Conservation (phyloP, 1,140 invertebrate species). For the Laupala kohalensis region DNA sequence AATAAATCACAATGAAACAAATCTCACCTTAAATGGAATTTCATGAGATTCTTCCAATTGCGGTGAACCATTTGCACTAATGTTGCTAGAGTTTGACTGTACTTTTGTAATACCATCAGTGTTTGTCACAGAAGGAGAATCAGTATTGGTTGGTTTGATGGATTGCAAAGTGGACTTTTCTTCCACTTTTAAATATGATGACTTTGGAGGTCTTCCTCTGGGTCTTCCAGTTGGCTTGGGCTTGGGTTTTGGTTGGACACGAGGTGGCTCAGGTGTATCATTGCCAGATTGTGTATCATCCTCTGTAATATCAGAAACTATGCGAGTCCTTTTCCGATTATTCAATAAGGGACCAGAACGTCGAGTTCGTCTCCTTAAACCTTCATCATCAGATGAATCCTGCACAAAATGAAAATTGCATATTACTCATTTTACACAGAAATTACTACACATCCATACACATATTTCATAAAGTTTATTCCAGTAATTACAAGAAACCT, state of each 20-base stretch:
- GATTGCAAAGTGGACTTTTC: background rate
- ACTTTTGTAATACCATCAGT: background rate
- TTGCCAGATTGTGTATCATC: background rate
- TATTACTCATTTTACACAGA: background rate
- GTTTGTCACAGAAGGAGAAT: background rate
- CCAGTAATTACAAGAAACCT: too few relatives aligned
- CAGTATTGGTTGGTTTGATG: background rate
- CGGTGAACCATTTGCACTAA: background rate
- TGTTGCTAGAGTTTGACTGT: background rate
- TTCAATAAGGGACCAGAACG: background rate
- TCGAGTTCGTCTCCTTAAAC: too few relatives aligned
- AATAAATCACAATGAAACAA: background rate
- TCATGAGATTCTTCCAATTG: background rate
- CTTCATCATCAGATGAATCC: conserved; percentile 20
- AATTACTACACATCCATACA: background rate
- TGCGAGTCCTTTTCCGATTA: background rate
- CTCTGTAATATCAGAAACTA: background rate
- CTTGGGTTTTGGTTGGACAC: background rate
- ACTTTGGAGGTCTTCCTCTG: too few relatives aligned
- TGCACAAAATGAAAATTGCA: conserved; percentile 22
- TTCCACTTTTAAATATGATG: too few relatives aligned
- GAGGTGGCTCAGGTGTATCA: background rate
- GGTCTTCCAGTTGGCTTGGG: background rate
- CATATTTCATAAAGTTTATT: too few relatives aligned
- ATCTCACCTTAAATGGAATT: background rate